A percentile compares a stretch with the other conserved stretches of the same genome.
These are phyloP conservation scores for Phallusia fumigata DNA, from an alignment of 23 tunicate genomes.

Conservation along the genomic window DNA sequence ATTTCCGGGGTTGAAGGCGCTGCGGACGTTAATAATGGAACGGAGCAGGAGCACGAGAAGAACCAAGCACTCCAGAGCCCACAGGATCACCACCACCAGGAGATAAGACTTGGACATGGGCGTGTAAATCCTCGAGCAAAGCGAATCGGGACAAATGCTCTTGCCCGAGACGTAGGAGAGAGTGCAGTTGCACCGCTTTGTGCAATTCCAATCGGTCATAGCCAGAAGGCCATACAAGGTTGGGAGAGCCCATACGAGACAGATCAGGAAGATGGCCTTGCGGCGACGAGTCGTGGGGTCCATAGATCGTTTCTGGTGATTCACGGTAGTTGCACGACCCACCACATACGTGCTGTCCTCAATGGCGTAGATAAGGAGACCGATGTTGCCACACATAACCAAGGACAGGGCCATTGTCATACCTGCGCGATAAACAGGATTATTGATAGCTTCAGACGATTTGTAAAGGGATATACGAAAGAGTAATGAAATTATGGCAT, in stretches of 20 bases:
- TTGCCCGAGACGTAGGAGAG: slow-evolving; percentile 46
- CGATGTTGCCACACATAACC: slow-evolving; percentile 88
- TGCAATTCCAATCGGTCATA: slow-evolving; percentile 92
- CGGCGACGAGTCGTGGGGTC: slow-evolving; percentile 44
- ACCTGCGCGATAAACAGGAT: slow-evolving; percentile 32
- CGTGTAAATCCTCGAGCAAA: slow-evolving; percentile 75
- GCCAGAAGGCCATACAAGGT: slow-evolving; percentile 65
- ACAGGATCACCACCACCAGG: slow-evolving; percentile 62
- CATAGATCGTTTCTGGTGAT: slow-evolving; percentile 11
- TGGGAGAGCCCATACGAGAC: slow-evolving; percentile 78
- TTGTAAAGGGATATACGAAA: too few species aligned
- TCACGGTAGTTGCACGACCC: slow-evolving; percentile 35
- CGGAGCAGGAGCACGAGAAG: slow-evolving; percentile 49
- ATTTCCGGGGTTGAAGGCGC: slow-evolving; percentile 6
- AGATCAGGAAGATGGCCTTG: slow-evolving; percentile 71
- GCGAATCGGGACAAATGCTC: slow-evolving; percentile 48
- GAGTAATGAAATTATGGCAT: too few species aligned
- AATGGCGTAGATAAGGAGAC: slow-evolving; percentile 83
- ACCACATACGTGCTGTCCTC: slow-evolving; percentile 80
- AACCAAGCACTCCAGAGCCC: slow-evolving; percentile 73
- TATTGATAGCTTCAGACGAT: neutral
- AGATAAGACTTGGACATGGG: slow-evolving; percentile 92
- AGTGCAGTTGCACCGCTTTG: slow-evolving; percentile 66
- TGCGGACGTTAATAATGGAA: slow-evolving; percentile 34
- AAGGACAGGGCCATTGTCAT: slow-evolving; percentile 77